These are phyloP conservation scores for Craniophora ligustri DNA, from an alignment of 2,888 invertebrate species.

Conservation along the genomic window DNA sequence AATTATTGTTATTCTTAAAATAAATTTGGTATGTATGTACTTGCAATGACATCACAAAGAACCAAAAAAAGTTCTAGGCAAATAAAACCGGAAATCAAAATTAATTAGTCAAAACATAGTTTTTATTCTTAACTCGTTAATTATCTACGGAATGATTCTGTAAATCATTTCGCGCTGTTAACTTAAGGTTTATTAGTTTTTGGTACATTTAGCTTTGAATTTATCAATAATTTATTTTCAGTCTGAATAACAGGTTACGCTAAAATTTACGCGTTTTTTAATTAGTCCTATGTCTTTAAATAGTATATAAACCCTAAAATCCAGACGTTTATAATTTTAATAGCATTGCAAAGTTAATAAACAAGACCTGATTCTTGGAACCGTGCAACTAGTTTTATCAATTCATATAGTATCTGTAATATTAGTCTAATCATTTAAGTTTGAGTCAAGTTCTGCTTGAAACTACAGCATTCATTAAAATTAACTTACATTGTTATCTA, in stretches of 20 bases:
- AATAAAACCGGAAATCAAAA: slow-evolving; percentile 40
- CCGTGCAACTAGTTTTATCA: too few species aligned
- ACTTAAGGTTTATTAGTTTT: slow-evolving; percentile 1
- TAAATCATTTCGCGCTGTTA: slow-evolving; percentile 2
- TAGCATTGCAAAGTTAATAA: too few species aligned
- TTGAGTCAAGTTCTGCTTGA: too few species aligned
- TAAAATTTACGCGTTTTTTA: slow-evolving; percentile 1
- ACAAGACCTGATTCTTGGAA: too few species aligned
- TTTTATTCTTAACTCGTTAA: slow-evolving; percentile 26
- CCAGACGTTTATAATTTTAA: not conserved
- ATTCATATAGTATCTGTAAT: too few species aligned
- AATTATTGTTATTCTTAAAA: too few species aligned
- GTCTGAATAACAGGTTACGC: not conserved
- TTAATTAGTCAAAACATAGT: slow-evolving; percentile 34
- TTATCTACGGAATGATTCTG: slow-evolving; percentile 1
- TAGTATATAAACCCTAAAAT: too few species aligned
- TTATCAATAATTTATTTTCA: not conserved
- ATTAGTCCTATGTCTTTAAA: not conserved
- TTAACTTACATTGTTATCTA: too few species aligned
- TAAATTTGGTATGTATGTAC: too few species aligned
- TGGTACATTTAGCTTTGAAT: not conserved
- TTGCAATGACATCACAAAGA: slow-evolving; percentile 5
- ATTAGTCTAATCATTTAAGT: too few species aligned
- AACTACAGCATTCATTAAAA: too few species aligned
- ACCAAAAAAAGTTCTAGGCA: slow-evolving; percentile 27